These are phyloP conservation scores for Leucoraja ocellata DNA, from an alignment of 2,797 vertebrate species.

Conservation along the genomic window DNA sequence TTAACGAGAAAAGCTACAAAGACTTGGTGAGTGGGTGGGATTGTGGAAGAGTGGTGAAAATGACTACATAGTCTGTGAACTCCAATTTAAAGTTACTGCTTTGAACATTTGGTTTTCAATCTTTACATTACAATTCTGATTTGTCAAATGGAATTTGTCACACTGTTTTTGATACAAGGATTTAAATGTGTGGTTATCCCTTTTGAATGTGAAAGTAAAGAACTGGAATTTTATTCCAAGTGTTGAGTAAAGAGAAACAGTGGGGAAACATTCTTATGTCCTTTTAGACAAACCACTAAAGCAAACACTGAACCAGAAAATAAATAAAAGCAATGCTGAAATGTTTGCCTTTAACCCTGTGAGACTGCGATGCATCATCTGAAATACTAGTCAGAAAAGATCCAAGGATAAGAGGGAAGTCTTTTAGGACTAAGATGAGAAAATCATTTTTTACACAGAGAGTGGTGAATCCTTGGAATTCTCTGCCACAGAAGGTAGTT, in stretches of 20 bases:
- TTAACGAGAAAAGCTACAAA: background rate
- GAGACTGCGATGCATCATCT: background rate
- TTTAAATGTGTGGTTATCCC: background rate
- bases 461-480: too few relatives aligned
- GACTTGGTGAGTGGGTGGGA: background rate
- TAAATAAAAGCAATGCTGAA: background rate
- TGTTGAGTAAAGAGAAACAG: background rate
- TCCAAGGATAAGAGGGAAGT: background rate
- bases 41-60: background rate
- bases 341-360: background rate
- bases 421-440: too few relatives aligned
- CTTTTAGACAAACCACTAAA: background rate
- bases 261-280: background rate
- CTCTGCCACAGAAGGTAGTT: too few relatives aligned
- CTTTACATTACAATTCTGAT: background rate
- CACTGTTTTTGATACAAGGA: background rate
- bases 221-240: background rate
- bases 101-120: background rate
- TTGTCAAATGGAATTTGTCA: background rate
- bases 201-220: background rate
- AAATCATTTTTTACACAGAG: too few relatives aligned
- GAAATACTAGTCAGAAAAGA: background rate
- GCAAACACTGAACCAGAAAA: background rate
- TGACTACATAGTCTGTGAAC: background rate
- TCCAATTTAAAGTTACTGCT: background rate